Conservation (phyloP, 2,113 vertebrate genomes). For the Melanocharis versteri region DNA sequence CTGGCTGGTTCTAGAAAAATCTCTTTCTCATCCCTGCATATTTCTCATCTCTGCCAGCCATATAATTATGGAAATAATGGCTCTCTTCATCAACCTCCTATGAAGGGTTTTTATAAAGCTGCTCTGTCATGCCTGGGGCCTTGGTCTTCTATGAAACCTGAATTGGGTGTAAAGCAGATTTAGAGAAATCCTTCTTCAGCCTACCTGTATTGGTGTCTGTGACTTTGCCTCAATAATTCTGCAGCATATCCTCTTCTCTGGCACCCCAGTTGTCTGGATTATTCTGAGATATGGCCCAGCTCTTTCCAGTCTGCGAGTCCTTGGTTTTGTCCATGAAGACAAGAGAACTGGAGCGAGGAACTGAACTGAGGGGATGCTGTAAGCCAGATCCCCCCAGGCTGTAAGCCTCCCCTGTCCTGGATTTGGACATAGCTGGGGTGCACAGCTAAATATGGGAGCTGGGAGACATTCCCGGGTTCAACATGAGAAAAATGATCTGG, state of each 20-base stretch:
- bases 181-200: not conserved
- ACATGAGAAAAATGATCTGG: not conserved
- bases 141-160: not conserved
- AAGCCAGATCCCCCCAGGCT: too few relatives aligned
- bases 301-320: not conserved
- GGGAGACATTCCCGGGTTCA: not conserved
- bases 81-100: not conserved
- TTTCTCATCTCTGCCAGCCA: not conserved
- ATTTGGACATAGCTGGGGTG: not conserved
- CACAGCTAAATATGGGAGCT: not conserved
- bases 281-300: not conserved
- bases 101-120: not conserved
- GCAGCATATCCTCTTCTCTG: not conserved
- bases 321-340: not conserved
- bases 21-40: not conserved
- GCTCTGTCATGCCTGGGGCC: not conserved
- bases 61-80: not conserved
- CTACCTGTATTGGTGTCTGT: not conserved
- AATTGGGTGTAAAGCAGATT: not conserved
- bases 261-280: fast-evolving
- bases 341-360: not conserved
- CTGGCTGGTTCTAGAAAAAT: not conserved
- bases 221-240: not conserved
- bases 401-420: not conserved
- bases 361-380: not conserved